Evolutionary conservation across 2,113 vertebrate genomes (phyloP).

Genomic region (Phocoena phocoena): DNA sequence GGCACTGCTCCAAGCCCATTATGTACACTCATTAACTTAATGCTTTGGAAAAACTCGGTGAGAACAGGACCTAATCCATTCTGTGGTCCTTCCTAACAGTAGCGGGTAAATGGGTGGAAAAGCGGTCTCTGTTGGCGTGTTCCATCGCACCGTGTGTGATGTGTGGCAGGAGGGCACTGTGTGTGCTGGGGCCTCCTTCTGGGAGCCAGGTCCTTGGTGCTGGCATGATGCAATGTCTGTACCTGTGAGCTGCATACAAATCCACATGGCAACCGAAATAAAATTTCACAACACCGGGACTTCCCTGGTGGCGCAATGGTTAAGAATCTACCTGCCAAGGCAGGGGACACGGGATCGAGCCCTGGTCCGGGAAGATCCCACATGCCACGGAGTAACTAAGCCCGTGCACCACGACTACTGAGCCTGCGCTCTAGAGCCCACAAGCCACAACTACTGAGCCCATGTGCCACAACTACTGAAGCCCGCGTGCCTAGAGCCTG

Average conservation of each 20-base stretch:
- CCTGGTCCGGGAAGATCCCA: too few species aligned
- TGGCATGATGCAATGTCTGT: not conserved
- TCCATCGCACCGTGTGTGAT: rapidly evolving
- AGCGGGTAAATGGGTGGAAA: not conserved
- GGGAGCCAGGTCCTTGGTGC: not conserved
- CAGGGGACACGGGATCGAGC: too few species aligned
- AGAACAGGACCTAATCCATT: not conserved
- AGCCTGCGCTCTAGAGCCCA: too few species aligned
- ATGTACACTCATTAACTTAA: not conserved
- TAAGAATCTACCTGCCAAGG: too few species aligned
- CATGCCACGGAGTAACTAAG: too few species aligned
- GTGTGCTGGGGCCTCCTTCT: not conserved
- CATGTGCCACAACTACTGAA: too few species aligned
- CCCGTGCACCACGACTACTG: too few species aligned
- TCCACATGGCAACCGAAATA: not conserved
- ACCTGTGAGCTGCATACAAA: rapidly evolving
- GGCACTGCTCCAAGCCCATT: rapidly evolving
- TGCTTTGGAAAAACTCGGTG: not conserved
- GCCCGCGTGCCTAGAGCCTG: too few species aligned
- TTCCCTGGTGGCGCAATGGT: too few species aligned
- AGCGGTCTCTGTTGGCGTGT: not conserved
- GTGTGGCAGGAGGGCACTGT: too few species aligned
- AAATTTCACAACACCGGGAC: not conserved
- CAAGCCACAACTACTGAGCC: too few species aligned
- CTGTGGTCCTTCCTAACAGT: not conserved